A percentile compares a stretch with the other conserved stretches of the same genome.
phyloP scores from a whole-genome alignment of 2,888 invertebrate genomes.

The Bursaphelenchus okinawaensis region DNA sequence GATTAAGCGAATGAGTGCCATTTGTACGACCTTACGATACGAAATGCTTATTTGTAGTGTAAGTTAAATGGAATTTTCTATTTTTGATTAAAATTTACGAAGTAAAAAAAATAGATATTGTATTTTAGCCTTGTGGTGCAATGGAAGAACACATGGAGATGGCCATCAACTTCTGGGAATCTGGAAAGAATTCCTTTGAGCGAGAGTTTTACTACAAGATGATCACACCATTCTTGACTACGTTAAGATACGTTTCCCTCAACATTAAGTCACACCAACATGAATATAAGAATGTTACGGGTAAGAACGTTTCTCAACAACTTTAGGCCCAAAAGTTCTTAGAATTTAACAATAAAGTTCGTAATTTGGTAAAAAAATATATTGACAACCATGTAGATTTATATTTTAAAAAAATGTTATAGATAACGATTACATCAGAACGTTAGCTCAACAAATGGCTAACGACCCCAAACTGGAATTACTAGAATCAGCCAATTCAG shows the following conservation, averaged over 20 bases:
- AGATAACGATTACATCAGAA: constrained; percentile 30
- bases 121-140: constrained; percentile 40
- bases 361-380: neutral
- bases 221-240: constrained; percentile 44
- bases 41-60: constrained; percentile 40
- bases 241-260: constrained; percentile 33
- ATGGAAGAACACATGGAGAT: constrained; percentile 28
- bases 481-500: constrained; percentile 49
- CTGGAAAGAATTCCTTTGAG: constrained; percentile 17
- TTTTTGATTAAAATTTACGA: neutral
- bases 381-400: no score
- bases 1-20: constrained; percentile 10
- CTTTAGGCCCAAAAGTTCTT: no score
- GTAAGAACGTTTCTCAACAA: constrained; percentile 1
- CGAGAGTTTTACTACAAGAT: constrained; percentile 44
- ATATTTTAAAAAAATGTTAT: constrained; percentile 5
- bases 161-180: constrained; percentile 3
- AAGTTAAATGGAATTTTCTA: no score
- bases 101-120: constrained; percentile 4
- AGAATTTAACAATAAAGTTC: neutral
- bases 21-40: constrained; percentile 32
- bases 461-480: constrained; percentile 6
- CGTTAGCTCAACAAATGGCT: neutral
- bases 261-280: constrained; percentile 13
- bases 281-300: constrained; percentile 1